Evolutionary conservation across 2,888 invertebrate genomes (phyloP).

Genomic region (Toxonevra muliebris): DNA sequence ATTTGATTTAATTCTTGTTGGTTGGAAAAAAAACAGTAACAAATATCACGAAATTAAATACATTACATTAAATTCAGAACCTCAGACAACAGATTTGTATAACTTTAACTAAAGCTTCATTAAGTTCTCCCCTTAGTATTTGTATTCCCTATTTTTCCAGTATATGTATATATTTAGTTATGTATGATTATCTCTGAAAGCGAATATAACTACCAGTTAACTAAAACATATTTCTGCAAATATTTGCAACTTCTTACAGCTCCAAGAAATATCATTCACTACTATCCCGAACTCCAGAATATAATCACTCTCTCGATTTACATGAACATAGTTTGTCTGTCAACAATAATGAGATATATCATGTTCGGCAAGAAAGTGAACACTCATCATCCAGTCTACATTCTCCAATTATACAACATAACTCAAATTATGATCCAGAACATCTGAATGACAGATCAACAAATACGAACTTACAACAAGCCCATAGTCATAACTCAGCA

Average conservation of each 20-base stretch:
- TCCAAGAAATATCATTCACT: constrained; percentile 55
- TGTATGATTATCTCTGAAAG: too few species aligned
- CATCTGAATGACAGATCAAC: constrained; percentile 14
- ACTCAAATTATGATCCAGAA: constrained; percentile 38
- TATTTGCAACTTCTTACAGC: constrained; percentile 40
- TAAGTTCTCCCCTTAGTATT: too few species aligned
- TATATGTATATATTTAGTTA: too few species aligned
- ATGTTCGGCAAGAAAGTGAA: constrained; percentile 57
- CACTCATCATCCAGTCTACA: constrained; percentile 59
- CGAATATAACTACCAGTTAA: too few species aligned
- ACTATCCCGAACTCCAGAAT: constrained; percentile 51
- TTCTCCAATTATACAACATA: constrained; percentile 56
- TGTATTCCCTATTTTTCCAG: too few species aligned
- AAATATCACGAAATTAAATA: too few species aligned
- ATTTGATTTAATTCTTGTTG: too few species aligned
- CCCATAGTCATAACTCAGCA: background rate
- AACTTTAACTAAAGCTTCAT: too few species aligned
- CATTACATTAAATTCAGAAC: too few species aligned
- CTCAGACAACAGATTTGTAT: too few species aligned
- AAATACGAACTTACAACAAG: constrained; percentile 1
- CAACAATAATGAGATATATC: constrained; percentile 45
- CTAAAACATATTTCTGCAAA: too few species aligned
- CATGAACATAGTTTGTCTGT: constrained; percentile 49
- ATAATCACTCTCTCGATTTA: constrained; percentile 54
- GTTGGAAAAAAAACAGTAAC: too few species aligned